Evolutionary conservation across 1,140 invertebrate genomes (phyloP).

Genomic region (Caerostris darwini): DNA sequence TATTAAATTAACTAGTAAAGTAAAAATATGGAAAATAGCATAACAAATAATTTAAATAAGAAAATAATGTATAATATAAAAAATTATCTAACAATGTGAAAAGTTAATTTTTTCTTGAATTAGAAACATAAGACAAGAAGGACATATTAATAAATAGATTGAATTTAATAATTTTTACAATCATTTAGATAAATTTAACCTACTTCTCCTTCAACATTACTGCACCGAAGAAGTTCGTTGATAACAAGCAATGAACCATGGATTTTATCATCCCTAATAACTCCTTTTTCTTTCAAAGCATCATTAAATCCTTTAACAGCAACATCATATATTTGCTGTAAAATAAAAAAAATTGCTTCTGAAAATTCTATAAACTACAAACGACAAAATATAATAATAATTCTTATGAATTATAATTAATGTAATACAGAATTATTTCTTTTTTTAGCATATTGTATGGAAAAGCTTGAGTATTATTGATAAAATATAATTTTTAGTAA

Average conservation of each 20-base stretch:
- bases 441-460: too few relatives aligned
- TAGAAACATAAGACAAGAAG: not conserved
- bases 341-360: constrained; percentile 81
- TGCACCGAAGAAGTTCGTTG: constrained; percentile 96
- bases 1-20: too few relatives aligned
- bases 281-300: constrained; percentile 84
- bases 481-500: too few relatives aligned
- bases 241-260: constrained; percentile 96
- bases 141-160: too few relatives aligned
- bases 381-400: not conserved
- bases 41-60: too few relatives aligned
- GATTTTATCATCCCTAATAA: constrained; percentile 93
- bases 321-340: constrained; percentile 94
- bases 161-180: too few relatives aligned
- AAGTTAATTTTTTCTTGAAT: not conserved
- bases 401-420: too few relatives aligned
- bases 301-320: constrained; percentile 91
- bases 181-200: not conserved
- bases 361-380: not conserved
- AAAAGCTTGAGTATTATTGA: too few relatives aligned
- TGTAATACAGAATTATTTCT: too few relatives aligned
- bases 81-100: too few relatives aligned
- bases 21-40: too few relatives aligned
- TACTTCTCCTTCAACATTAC: constrained; percentile 92
- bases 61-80: too few relatives aligned